Base-by-base conservation (phyloP, 2,113 vertebrate genomes). In the Oostethus manadensis region DNA sequence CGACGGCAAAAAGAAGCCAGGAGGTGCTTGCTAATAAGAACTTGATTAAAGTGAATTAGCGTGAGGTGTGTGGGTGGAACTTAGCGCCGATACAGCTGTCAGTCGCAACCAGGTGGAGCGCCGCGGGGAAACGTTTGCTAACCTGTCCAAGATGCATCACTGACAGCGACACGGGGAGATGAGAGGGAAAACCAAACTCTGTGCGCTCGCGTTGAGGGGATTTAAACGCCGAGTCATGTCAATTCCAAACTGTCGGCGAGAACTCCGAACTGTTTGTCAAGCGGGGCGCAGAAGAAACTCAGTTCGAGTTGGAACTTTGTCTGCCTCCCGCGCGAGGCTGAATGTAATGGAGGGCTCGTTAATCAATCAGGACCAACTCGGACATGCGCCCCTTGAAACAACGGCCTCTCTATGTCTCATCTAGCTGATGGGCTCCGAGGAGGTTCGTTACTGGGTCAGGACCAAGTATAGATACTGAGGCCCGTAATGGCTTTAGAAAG, bases 111-210 rank as follows among this genome's bases (percentile, higher is more conserved):
- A 76, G 83, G 76, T 72, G 76, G 73, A 79, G 70, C 56, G 69
- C 76, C 68, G 49, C 67, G 54, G 80, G 79, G 78, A 78, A 68
- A 72, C 74, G 11, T 74, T 64, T 68, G 46, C 72, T 13, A 70
- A 74, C 74, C 62, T 60, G 71, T 73, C 68, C 59, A 67, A 65
- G 73, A 77, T 79, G 77, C 84, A 77, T 82, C 79, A 83, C 59
- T 61, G 66, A 70, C 62, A 82, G 79, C 75, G 26, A 74, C 47
- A 23, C 17, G 54, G 59, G 49, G n/a, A 74, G 64, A 70, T 64
- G 76, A 79, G 69, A 79, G 74, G 69, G 66, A 77, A 74, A 71
- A 66, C 67, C 58, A 35, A 55, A 58, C 61, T 73, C 45, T 14
- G 40, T 22, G 58, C 57, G 55, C 61, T 73, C 71, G 67, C 75